A percentile compares a stretch with the other conserved stretches of the same genome.
Evolutionary conservation across 35 echinoderm and acorn worm genomes (phyloP).

Genomic region (Eucidaris tribuloides): DNA sequence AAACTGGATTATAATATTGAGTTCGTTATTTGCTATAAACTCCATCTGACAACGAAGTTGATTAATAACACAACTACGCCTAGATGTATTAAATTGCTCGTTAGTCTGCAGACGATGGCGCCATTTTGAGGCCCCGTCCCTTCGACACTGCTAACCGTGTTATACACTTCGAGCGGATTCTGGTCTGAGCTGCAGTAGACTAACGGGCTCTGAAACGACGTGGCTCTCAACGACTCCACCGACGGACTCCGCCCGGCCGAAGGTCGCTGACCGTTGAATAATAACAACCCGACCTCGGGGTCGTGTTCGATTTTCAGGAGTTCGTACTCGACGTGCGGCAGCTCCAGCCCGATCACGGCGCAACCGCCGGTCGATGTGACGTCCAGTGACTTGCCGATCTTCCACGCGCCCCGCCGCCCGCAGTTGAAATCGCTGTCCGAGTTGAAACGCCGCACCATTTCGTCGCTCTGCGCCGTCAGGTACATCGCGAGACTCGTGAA

Average conservation of each 20-base stretch:
- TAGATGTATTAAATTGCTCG: not conserved
- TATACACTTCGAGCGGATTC: not conserved
- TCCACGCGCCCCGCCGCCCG: conserved; percentile 30
- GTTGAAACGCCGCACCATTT: conserved; percentile 31
- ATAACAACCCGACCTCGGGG: conserved; percentile 10
- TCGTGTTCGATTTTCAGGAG: conserved; percentile 48
- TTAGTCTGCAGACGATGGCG: not conserved
- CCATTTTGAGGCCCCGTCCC: not conserved
- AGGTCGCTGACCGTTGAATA: conserved; percentile 56
- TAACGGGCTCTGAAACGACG: conserved; percentile 75
- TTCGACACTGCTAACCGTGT: not conserved
- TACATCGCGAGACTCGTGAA: conserved; percentile 44
- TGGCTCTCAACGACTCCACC: conserved; percentile 23
- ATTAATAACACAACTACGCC: conserved; percentile 4
- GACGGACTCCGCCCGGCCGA: conserved; percentile 14
- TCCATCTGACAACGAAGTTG: not conserved
- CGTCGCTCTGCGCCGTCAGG: conserved; percentile 52
- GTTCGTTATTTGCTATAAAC: conserved; percentile 22
- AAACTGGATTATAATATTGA: not conserved
- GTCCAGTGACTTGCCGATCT: conserved; percentile 51
- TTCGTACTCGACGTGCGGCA: conserved; percentile 62
- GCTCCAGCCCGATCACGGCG: conserved; percentile 14
- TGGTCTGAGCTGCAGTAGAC: conserved; percentile 61
- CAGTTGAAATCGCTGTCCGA: conserved; percentile 14
- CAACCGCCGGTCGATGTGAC: conserved; percentile 52